Conservation (phyloP, 2,797 vertebrate species). For the Sebastes steindachneri region DNA sequence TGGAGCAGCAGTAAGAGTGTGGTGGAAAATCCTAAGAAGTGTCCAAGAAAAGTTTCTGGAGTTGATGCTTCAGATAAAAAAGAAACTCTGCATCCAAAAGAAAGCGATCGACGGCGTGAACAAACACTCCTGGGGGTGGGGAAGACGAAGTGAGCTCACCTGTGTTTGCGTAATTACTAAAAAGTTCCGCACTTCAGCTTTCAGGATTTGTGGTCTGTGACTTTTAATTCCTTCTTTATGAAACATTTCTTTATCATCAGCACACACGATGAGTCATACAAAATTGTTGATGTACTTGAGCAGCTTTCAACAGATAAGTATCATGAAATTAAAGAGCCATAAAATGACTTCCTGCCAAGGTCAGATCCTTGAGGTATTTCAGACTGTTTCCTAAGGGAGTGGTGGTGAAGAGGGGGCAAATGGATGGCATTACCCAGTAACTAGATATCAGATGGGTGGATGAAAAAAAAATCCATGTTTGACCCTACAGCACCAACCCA, state of each 20-base stretch:
- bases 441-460: slow-evolving; percentile 39
- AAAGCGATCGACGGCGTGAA: no score
- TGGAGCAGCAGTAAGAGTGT: no score
- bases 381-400: slow-evolving; percentile 32
- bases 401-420: slow-evolving; percentile 23
- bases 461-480: slow-evolving; percentile 28
- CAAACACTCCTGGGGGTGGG: no score
- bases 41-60: no score
- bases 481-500: background rate
- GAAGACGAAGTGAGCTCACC: no score
- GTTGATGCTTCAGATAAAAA: no score
- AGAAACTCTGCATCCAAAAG: no score
- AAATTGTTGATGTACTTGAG: background rate
- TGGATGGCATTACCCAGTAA: slow-evolving; percentile 64
- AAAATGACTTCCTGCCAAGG: slow-evolving; percentile 54
- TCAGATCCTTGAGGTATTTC: slow-evolving; percentile 31
- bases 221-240: background rate
- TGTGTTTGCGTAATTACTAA: background rate
- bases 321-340: slow-evolving; percentile 52
- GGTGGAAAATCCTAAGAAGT: no score
- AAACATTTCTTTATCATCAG: slow-evolving; percentile 17
- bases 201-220: background rate
- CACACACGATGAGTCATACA: background rate
- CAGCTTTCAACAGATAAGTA: slow-evolving; percentile 10
- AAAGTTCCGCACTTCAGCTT: no score